Conservation (phyloP, 2,888 invertebrate species). For the Craniophora ligustri region DNA sequence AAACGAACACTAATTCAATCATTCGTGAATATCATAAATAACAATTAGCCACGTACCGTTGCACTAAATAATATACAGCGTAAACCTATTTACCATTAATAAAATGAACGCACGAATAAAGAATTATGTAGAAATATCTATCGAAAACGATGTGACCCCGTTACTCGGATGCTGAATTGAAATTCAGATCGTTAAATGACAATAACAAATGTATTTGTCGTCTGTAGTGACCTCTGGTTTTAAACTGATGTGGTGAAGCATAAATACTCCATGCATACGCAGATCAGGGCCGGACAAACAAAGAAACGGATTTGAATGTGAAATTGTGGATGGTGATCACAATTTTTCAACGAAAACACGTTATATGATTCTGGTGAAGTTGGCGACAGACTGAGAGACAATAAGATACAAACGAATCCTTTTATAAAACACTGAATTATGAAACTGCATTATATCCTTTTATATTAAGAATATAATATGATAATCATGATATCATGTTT, state of each 20-base stretch:
- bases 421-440: slow-evolving; percentile 20
- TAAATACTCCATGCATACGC: slow-evolving; percentile 80
- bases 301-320: slow-evolving; percentile 82
- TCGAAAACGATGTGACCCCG: slow-evolving; percentile 83
- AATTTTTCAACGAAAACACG: slow-evolving; percentile 76
- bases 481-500: slow-evolving; percentile 7
- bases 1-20: slow-evolving; percentile 53
- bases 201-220: slow-evolving; percentile 82
- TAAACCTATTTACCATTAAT: slow-evolving; percentile 56
- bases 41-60: slow-evolving; percentile 61
- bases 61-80: slow-evolving; percentile 53
- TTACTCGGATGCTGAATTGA: slow-evolving; percentile 81
- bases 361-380: slow-evolving; percentile 59
- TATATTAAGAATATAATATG: slow-evolving; percentile 18
- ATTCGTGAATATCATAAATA: slow-evolving; percentile 66
- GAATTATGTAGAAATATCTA: slow-evolving; percentile 76
- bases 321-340: slow-evolving; percentile 78
- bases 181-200: slow-evolving; percentile 83
- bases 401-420: slow-evolving; percentile 37
- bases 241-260: slow-evolving; percentile 69
- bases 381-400: slow-evolving; percentile 47
- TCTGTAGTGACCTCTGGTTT: slow-evolving; percentile 79
- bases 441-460: slow-evolving; percentile 29
- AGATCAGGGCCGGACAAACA: slow-evolving; percentile 81
- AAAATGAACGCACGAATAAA: slow-evolving; percentile 65